These are phyloP conservation scores for Pipra filicauda DNA, from an alignment of 2,113 vertebrate species.

Conservation along the genomic window DNA sequence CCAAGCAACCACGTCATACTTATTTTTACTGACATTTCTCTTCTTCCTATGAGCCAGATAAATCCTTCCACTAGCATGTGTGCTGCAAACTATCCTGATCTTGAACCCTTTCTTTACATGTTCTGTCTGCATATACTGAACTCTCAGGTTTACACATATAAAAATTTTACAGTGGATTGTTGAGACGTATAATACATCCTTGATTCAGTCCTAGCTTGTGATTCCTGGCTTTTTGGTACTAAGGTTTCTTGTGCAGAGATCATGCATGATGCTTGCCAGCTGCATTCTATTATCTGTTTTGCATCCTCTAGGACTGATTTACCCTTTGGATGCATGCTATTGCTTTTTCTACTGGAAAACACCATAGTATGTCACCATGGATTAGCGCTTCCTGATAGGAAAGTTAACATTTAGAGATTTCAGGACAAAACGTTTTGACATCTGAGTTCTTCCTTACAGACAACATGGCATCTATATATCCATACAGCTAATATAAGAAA, in stretches of 20 bases:
- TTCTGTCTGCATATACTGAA: background rate
- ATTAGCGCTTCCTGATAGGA: background rate
- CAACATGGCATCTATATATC: background rate
- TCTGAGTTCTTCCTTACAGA: background rate
- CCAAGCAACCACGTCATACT: background rate
- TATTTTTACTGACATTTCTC: background rate
- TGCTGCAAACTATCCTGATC: background rate
- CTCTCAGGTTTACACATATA: background rate
- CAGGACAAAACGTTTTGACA: background rate
- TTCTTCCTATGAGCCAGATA: background rate
- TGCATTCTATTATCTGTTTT: background rate
- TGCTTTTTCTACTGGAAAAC: background rate
- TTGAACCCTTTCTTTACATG: background rate
- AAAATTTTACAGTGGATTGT: background rate
- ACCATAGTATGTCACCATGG: background rate
- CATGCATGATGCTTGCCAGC: background rate
- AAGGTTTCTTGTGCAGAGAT: background rate
- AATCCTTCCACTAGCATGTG: background rate
- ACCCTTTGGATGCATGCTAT: background rate
- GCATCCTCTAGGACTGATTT: background rate
- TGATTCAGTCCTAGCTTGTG: background rate
- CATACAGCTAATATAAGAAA: background rate
- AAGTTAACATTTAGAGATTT: background rate
- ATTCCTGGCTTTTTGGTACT: background rate
- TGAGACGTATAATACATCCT: background rate